Evolutionary conservation across 2,113 vertebrate genomes (phyloP), one percentile per base, ranked within the genome.

Genomic region (Toxotes chatareus): DNA sequence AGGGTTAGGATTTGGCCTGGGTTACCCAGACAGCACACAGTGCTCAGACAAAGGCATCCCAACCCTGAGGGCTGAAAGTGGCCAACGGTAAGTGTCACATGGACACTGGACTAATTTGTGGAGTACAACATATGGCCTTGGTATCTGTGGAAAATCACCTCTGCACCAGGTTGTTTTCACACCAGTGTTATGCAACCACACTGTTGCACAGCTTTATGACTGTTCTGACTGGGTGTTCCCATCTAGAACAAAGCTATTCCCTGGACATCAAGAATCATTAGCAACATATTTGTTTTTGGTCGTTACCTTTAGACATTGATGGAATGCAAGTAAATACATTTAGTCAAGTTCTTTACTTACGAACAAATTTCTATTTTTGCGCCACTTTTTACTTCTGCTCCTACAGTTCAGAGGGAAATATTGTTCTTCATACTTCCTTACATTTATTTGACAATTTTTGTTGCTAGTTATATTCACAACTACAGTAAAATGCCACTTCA

Each of bases 1-100:
- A 71, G 83, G 85, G 82, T 79, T 70, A 34, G 73, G 83, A 56
- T 87, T 36, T 67, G 63, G 78, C 59, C 56, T 17, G 72, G 71
- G 77, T 84, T 69, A 83, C 70, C 74, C 88, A 72, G 62, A 81
- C 82, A 61, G 70, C 82, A 69, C 49, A 53, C 77, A 74, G 78
- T 4, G 75, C 47, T 60, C 4, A 4, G 44, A 84, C 74, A 88
- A 88, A 88, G 63, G 64, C 73, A 57, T 34, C 62, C 66, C 73
- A 42, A 14, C 56, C 60, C 62, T 38, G 56, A 61, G 63, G 63
- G 59, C n/a, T 74, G 23, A 82, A 80, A 72, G 61, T 56, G 73
- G 79, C 70, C 73, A 56, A 57, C 1, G 5, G 76, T 10, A 12
- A 44, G 57, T 19, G 40, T 51, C 68, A 64, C 74, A 59, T 78